Evolutionary conservation across 1,140 invertebrate genomes (phyloP).

Genomic region (Meteorus sp.): DNA sequence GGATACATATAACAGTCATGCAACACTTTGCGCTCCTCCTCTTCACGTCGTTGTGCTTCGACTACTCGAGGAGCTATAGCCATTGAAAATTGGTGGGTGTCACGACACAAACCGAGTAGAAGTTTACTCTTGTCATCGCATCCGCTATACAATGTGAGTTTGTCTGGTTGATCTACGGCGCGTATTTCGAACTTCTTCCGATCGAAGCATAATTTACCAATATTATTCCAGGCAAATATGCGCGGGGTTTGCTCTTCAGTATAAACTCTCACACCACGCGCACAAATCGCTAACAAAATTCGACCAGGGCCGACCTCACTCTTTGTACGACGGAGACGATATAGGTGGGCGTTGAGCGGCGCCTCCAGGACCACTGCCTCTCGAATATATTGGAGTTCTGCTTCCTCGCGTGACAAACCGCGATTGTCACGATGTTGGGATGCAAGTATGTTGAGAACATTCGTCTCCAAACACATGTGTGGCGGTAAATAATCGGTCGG

Average conservation of each 20-base stretch:
- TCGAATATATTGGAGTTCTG: constrained; percentile 83
- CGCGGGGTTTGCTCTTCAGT: constrained; percentile 68
- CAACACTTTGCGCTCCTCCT: constrained; percentile 65
- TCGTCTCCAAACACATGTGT: constrained; percentile 60
- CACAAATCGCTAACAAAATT: constrained; percentile 80
- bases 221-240: constrained; percentile 89
- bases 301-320: constrained; percentile 72
- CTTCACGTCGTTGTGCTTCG: constrained; percentile 75
- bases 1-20: constrained; percentile 69
- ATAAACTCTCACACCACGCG: constrained; percentile 83
- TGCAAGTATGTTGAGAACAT: constrained; percentile 64
- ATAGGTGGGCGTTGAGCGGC: constrained; percentile 90
- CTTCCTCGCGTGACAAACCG: constrained; percentile 74
- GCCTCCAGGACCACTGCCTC: constrained; percentile 84
- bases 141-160: constrained; percentile 85
- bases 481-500: constrained; percentile 73
- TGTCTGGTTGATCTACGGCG: constrained; percentile 75
- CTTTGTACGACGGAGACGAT: constrained; percentile 82
- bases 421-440: constrained; percentile 74
- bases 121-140: constrained; percentile 92
- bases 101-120: constrained; percentile 82
- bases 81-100: constrained; percentile 94
- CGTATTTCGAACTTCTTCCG: constrained; percentile 96
- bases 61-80: constrained; percentile 81
- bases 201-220: constrained; percentile 91